Conservation (phyloP, 2,797 vertebrate species). For the Acomys russatus region DNA sequence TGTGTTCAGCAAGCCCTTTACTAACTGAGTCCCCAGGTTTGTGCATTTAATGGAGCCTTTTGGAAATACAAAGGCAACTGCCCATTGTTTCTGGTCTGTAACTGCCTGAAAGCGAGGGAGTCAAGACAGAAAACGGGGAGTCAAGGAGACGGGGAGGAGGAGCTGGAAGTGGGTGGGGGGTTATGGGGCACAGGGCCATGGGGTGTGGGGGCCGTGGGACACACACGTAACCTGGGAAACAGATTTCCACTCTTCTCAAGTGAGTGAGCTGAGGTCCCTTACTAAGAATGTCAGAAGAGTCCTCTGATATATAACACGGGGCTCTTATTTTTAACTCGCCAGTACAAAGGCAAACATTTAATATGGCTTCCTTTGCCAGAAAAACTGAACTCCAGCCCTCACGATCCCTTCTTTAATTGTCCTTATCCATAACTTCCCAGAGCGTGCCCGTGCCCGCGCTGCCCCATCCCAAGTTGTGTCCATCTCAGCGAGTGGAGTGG, state of each 20-base stretch:
- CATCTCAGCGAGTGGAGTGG: slow-evolving; percentile 78
- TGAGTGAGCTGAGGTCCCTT: not conserved
- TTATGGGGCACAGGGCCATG: fast-evolving
- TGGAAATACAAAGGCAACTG: not conserved
- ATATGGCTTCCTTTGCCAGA: not conserved
- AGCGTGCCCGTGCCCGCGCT: not conserved
- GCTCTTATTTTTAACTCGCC: slow-evolving; percentile 27
- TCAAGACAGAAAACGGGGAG: not conserved
- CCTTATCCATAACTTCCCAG: not conserved
- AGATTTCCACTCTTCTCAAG: not conserved
- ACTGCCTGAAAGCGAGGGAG: not conserved
- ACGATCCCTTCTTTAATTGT: slow-evolving; percentile 66
- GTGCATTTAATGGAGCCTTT: fast-evolving
- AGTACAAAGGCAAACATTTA: not conserved
- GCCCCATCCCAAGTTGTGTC: slow-evolving; percentile 75
- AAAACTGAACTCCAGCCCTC: slow-evolving; percentile 75
- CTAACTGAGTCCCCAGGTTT: not conserved
- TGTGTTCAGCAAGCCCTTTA: not conserved
- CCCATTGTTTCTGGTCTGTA: not conserved
- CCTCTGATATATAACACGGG: not conserved
- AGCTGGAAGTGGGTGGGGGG: fast-evolving
- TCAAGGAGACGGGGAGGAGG: no score
- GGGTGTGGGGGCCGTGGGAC: no score
- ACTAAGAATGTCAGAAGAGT: slow-evolving; percentile 23
- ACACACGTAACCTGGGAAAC: no score